phyloP scores from a whole-genome alignment of 2,113 vertebrate species.

The Sturnus vulgaris region DNA sequence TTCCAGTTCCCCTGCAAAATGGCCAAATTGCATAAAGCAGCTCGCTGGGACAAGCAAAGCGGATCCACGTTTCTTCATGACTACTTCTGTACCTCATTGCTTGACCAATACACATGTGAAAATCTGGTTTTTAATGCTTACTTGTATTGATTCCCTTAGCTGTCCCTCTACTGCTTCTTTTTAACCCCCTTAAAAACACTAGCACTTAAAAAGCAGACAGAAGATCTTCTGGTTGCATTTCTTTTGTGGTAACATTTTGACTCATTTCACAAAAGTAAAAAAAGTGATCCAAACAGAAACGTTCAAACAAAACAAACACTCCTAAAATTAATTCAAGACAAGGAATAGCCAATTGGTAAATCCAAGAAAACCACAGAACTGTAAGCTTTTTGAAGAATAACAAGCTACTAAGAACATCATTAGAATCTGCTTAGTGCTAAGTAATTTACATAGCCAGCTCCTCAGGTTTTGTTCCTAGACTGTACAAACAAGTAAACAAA shows the following conservation, averaged over 20 bases:
- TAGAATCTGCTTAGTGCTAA: neutral
- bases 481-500: neutral
- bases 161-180: neutral
- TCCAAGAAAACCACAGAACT: neutral
- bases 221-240: neutral
- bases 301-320: neutral
- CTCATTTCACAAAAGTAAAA: conserved; percentile 2
- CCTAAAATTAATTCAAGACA: conserved; percentile 7
- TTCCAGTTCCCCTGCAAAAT: neutral
- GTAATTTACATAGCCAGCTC: conserved; percentile 3
- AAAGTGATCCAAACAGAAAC: neutral
- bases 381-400: neutral
- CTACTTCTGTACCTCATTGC: neutral
- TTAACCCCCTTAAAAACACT: neutral
- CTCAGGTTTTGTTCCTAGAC: neutral
- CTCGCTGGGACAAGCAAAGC: neutral
- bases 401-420: neutral
- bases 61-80: neutral
- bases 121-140: neutral
- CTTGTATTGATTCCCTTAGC: neutral
- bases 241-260: neutral
- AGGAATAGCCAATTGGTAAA: neutral
- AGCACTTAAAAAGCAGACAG: neutral
- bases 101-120: neutral
- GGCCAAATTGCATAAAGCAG: neutral